Percentiles rank a stretch among this genome's conserved stretches.
These are phyloP conservation scores for Clarias fuscus DNA, from an alignment of 2,797 vertebrate species.

Conservation along the genomic window DNA sequence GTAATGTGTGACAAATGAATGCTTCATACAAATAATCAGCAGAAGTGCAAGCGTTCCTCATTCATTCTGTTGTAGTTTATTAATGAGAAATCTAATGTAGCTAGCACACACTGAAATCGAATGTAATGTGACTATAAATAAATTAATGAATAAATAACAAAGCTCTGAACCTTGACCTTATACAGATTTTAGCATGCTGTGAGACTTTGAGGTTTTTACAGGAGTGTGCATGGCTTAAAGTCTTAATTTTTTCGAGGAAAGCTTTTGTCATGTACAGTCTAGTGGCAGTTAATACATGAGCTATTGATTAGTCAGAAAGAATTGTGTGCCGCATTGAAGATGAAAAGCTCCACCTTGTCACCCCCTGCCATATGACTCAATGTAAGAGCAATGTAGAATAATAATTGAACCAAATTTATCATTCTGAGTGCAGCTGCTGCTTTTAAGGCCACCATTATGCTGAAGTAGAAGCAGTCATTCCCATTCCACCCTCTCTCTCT, in stretches of 20 bases:
- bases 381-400: conserved; percentile 45
- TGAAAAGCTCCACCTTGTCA: conserved; percentile 40
- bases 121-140: too few species aligned
- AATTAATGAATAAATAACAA: too few species aligned
- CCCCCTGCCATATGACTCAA: conserved; percentile 35
- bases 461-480: conserved; percentile 36
- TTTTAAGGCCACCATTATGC: conserved; percentile 31
- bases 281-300: conserved; percentile 6
- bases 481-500: background rate
- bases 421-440: conserved; percentile 24
- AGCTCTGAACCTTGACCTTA: background rate
- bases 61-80: background rate
- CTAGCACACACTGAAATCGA: too few species aligned
- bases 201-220: background rate
- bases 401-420: conserved; percentile 47
- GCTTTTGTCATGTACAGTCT: background rate
- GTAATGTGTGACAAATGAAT: background rate
- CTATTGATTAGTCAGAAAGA: conserved; percentile 34
- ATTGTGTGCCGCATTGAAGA: background rate
- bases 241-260: conserved; percentile 4
- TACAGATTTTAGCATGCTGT: background rate
- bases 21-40: background rate
- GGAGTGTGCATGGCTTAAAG: background rate
- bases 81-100: background rate
- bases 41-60: background rate